phyloP scores from a whole-genome alignment of 2,888 invertebrate species.

The Acrobasis suavella region DNA sequence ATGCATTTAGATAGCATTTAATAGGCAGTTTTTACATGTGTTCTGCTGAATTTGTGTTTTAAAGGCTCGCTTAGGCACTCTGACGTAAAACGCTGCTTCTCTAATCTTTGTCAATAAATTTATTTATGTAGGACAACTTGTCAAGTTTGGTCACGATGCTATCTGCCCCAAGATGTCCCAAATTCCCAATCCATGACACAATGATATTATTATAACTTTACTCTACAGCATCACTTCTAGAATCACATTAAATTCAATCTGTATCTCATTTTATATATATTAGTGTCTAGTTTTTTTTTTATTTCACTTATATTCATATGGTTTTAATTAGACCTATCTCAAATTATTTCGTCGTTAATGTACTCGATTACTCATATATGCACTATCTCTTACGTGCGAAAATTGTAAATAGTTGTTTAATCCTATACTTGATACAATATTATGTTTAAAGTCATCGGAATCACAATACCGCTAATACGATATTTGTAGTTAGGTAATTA shows the following conservation, averaged over 20 bases:
- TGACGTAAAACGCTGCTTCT: background rate
- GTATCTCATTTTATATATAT: background rate
- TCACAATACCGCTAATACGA: constrained; percentile 37
- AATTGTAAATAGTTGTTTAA: constrained; percentile 30
- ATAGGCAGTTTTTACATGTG: constrained; percentile 1
- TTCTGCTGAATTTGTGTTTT: background rate
- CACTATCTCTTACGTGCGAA: constrained; percentile 25
- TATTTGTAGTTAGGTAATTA: constrained; percentile 57
- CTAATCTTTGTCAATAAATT: background rate
- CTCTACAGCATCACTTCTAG: constrained; percentile 14
- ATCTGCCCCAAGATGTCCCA: background rate
- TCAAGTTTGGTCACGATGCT: background rate
- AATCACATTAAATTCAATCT: constrained; percentile 6
- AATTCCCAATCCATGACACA: constrained; percentile 11
- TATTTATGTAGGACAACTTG: background rate
- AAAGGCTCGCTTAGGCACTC: background rate
- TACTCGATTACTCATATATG: constrained; percentile 1
- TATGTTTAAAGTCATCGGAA: constrained; percentile 36
- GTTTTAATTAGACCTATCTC: constrained; percentile 8
- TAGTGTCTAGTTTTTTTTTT: background rate
- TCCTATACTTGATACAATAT: constrained; percentile 21
- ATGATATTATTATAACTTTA: background rate
- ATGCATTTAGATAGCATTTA: constrained; percentile 32
- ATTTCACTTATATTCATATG: background rate
- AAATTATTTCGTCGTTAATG: constrained; percentile 5